phyloP scores from a whole-genome alignment of 1,140 invertebrate species.

The Neotoxoptera formosana region DNA sequence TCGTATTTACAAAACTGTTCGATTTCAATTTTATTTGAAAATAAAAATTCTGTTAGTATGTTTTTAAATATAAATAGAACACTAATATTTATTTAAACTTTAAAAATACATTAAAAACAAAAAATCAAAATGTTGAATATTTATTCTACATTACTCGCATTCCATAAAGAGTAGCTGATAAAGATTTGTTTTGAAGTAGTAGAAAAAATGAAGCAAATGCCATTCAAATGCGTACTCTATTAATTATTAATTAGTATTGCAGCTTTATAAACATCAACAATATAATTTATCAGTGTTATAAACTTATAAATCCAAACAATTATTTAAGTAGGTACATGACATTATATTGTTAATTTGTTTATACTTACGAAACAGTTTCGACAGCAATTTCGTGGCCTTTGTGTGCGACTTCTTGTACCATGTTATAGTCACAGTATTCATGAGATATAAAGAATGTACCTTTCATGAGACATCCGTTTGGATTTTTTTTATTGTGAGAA shows the following conservation, averaged over 20 bases:
- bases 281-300: not conserved
- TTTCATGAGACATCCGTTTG: constrained; percentile 87
- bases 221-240: not conserved
- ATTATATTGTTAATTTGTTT: not conserved
- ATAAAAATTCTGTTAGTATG: not conserved
- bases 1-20: not conserved
- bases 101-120: not conserved
- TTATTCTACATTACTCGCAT: too few relatives aligned
- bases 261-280: not conserved
- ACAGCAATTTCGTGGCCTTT: constrained; percentile 92
- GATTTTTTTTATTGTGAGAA: constrained; percentile 79
- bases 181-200: too few relatives aligned
- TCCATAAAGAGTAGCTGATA: too few relatives aligned
- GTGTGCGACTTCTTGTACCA: constrained; percentile 87
- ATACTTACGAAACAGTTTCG: constrained; percentile 82
- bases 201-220: too few relatives aligned
- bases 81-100: not conserved
- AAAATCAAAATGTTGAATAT: not conserved
- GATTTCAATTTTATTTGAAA: not conserved
- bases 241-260: not conserved
- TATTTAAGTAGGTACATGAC: not conserved
- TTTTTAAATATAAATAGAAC: not conserved
- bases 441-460: constrained; percentile 96
- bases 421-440: constrained; percentile 93
- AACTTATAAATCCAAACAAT: not conserved